Conservation (phyloP, 2,113 vertebrate species). For the Ibidorhyncha struthersii region DNA sequence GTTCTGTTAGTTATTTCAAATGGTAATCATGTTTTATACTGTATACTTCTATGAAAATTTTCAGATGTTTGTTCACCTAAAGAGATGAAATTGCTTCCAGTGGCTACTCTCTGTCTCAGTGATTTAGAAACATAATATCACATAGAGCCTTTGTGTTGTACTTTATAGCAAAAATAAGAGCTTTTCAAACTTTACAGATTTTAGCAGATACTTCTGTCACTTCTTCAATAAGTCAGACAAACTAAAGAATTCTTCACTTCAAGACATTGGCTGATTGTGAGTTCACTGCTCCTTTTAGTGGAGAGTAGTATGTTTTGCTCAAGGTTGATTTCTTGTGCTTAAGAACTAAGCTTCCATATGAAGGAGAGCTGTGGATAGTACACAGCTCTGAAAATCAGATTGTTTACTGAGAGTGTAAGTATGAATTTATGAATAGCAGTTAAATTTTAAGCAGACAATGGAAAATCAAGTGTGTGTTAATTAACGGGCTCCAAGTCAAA, state of each 20-base stretch:
- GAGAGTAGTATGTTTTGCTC: not conserved
- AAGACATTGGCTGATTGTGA: not conserved
- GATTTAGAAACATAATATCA: not conserved
- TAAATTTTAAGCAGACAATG: not conserved
- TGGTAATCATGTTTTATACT: not conserved
- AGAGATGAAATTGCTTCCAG: not conserved
- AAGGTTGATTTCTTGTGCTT: not conserved
- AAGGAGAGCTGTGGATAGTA: not conserved
- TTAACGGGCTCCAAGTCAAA: not conserved
- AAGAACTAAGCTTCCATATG: not conserved
- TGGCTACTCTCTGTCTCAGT: not conserved
- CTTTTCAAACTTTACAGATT: not conserved
- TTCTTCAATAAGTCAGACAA: not conserved
- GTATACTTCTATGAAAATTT: not conserved
- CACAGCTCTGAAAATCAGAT: not conserved
- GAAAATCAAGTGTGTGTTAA: not conserved
- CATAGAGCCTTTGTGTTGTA: not conserved
- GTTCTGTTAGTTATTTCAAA: not conserved
- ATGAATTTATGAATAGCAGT: not conserved
- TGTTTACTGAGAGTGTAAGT: not conserved
- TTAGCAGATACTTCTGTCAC: not conserved
- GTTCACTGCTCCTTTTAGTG: not conserved
- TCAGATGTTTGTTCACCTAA: not conserved
- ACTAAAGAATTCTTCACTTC: not conserved
- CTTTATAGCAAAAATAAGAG: not conserved